phyloP scores from a whole-genome alignment of 2,113 vertebrate genomes.

The Taurulus bubalis region DNA sequence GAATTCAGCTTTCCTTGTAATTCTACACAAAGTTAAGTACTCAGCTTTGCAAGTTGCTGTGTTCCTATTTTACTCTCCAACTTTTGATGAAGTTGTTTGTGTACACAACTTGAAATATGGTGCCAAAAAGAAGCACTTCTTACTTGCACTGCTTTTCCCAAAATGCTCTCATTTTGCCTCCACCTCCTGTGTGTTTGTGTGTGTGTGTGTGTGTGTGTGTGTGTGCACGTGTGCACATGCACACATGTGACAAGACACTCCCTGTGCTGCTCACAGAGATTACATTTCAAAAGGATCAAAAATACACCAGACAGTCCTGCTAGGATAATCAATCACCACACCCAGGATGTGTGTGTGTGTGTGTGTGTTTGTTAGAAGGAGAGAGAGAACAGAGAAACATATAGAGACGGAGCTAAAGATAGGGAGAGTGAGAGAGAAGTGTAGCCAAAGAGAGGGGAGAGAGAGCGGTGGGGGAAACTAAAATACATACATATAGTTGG shows the following conservation, averaged over 20 bases:
- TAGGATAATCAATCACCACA: constrained; percentile 84
- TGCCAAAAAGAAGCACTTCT: constrained; percentile 29
- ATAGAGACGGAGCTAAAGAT: constrained; percentile 55
- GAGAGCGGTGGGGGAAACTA: constrained; percentile 60
- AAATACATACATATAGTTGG: constrained; percentile 83
- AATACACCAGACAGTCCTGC: constrained; percentile 79
- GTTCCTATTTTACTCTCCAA: constrained; percentile 34
- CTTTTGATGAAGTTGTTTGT: constrained; percentile 58
- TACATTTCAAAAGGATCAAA: constrained; percentile 85
- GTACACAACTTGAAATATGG: constrained; percentile 38
- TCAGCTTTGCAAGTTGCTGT: constrained; percentile 11
- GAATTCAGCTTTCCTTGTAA: constrained; percentile 7
- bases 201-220: background rate
- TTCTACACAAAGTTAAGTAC: constrained; percentile 16
- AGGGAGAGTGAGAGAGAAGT: constrained; percentile 45
- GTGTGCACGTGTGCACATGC: background rate
- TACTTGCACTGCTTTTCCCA: constrained; percentile 18
- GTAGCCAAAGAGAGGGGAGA: constrained; percentile 44
- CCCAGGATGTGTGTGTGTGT: constrained; percentile 39
- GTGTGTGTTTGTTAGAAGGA: constrained; percentile 16
- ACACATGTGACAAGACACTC: constrained; percentile 48
- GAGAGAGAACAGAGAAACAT: constrained; percentile 45
- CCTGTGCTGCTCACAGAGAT: constrained; percentile 76
- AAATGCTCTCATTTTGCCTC: constrained; percentile 37
- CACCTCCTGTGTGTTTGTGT: background rate